phyloP scores from a whole-genome alignment of 2,113 vertebrate genomes.

The Hemicordylus capensis region DNA sequence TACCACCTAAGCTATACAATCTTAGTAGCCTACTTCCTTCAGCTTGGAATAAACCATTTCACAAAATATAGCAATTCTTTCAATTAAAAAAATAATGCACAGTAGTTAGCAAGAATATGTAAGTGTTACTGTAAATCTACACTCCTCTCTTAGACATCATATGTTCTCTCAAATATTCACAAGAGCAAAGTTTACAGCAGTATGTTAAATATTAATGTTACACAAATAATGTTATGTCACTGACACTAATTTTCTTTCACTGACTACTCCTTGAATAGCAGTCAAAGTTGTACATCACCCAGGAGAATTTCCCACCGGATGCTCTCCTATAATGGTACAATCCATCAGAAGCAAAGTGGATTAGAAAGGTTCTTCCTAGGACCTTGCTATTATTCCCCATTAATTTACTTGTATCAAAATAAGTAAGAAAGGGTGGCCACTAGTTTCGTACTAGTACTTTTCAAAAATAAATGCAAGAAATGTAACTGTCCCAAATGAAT shows the following conservation, averaged over 20 bases:
- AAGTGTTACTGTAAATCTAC: constrained; percentile 37
- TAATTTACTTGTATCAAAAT: constrained; percentile 3
- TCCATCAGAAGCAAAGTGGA: constrained; percentile 64
- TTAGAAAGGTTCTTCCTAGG: constrained; percentile 58
- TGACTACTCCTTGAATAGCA: constrained; percentile 56
- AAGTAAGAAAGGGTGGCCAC: constrained; percentile 58
- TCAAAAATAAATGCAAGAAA: constrained; percentile 38
- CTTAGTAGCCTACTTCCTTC: constrained; percentile 57
- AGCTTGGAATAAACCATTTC: constrained; percentile 50
- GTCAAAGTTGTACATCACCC: constrained; percentile 69
- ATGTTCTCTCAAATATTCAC: constrained; percentile 39
- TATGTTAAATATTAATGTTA: constrained; percentile 36
- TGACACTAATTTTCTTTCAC: constrained; percentile 49
- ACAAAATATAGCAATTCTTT: constrained; percentile 31
- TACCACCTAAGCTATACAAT: constrained; percentile 51
- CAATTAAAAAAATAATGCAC: constrained; percentile 46
- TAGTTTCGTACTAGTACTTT: constrained; percentile 44
- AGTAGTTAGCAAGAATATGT: constrained; percentile 37
- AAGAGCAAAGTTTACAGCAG: constrained; percentile 51
- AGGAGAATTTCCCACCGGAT: constrained; percentile 72
- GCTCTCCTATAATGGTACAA: constrained; percentile 69
- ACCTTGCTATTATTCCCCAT: constrained; percentile 47
- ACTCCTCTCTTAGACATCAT: constrained; percentile 44
- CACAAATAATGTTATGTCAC: constrained; percentile 51
- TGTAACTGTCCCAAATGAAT: constrained; percentile 25